Percentiles rank a stretch among this genome's conserved stretches.
These are phyloP conservation scores for Antechinus stuartii DNA, from an alignment of 2,113 vertebrate genomes.

Conservation along the genomic window DNA sequence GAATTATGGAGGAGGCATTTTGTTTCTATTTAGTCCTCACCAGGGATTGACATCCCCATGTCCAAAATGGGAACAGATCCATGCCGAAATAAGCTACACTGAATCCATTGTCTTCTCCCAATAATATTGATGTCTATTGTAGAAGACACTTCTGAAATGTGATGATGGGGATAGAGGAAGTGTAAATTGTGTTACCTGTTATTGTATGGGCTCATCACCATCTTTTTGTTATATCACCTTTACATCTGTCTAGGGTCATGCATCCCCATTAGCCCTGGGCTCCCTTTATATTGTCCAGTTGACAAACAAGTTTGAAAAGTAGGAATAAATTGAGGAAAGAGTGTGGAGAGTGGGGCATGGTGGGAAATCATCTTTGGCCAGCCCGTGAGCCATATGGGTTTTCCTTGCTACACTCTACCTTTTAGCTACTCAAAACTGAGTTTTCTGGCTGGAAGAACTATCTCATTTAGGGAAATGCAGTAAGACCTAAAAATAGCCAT, in stretches of 20 bases:
- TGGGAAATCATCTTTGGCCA: neutral
- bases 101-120: neutral
- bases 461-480: conserved; percentile 49
- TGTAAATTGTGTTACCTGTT: neutral
- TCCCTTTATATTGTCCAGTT: neutral
- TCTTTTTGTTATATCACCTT: no score
- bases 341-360: neutral
- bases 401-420: conserved; percentile 13
- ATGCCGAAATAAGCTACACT: neutral
- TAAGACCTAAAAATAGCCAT: neutral
- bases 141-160: neutral
- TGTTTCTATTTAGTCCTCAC: neutral
- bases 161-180: neutral
- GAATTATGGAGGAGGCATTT: neutral
- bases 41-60: neutral
- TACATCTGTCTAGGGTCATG: neutral
- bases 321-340: neutral
- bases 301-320: neutral
- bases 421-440: conserved; percentile 3
- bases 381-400: neutral
- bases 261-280: neutral
- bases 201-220: neutral
- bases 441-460: conserved; percentile 7
- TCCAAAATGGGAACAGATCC: neutral
- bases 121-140: neutral